phyloP scores from a whole-genome alignment of 2,113 vertebrate genomes.

The Melanostigma gelatinosum region DNA sequence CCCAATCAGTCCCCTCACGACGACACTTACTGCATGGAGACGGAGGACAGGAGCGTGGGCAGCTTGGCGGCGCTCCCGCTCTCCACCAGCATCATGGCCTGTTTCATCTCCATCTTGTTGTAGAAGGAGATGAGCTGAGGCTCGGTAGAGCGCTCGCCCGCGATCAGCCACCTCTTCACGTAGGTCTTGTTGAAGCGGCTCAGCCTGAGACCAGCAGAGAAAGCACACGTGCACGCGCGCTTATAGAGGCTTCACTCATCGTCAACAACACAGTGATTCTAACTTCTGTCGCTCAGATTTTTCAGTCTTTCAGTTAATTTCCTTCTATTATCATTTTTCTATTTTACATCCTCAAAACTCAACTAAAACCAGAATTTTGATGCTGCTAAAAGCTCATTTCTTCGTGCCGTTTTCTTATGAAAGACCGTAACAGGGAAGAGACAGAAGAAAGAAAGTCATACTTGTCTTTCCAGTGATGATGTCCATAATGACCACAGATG shows the following conservation, averaged over 20 bases:
- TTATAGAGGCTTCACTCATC: not conserved
- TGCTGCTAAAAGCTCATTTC: too few species aligned
- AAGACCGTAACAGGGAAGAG: not conserved
- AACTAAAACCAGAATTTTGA: too few species aligned
- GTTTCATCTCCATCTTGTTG: constrained; percentile 98
- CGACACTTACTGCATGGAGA: constrained; percentile 88
- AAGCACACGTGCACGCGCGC: not conserved
- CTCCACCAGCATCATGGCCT: constrained; percentile 93
- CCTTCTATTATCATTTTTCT: not conserved
- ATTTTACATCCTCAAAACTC: not conserved
- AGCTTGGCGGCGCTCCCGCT: constrained; percentile 89
- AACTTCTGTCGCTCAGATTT: not conserved
- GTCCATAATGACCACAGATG: constrained; percentile 95
- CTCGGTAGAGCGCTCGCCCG: constrained; percentile 90
- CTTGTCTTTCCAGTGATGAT: constrained; percentile 99
- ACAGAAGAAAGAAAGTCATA: constrained; percentile 70
- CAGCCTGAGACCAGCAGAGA: constrained; percentile 78
- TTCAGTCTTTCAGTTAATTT: not conserved
- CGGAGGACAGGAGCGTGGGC: constrained; percentile 80
- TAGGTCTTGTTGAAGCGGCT: constrained; percentile 95
- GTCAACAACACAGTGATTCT: not conserved
- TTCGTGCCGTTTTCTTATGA: not conserved
- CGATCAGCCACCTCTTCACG: constrained; percentile 93
- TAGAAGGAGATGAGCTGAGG: constrained; percentile 97
- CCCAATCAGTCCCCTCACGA: fast-evolving